A percentile compares a stretch with the other conserved stretches of the same genome.
Conservation (phyloP, 2,113 vertebrate species). For the Nothocercus julius region DNA sequence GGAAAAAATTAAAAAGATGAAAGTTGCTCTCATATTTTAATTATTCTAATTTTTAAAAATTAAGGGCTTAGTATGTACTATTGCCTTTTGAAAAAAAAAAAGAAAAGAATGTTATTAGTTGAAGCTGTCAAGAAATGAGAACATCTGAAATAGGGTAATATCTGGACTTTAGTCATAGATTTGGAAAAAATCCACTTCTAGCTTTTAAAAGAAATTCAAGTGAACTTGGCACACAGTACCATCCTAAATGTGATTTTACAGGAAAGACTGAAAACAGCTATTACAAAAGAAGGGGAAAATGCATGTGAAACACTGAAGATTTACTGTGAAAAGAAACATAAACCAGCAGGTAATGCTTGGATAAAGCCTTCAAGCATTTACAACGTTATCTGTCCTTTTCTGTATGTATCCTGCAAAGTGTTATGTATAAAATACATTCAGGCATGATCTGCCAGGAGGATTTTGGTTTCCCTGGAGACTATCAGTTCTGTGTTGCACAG, state of each 20-base stretch:
- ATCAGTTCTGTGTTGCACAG: slow-evolving; percentile 22
- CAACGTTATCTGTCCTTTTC: slow-evolving; percentile 30
- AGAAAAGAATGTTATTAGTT: background rate
- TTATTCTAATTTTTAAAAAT: background rate
- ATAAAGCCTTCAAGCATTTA: slow-evolving; percentile 36
- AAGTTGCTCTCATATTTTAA: background rate
- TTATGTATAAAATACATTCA: slow-evolving; percentile 31
- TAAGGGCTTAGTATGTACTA: background rate
- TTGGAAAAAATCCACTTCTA: background rate
- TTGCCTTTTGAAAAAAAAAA: background rate
- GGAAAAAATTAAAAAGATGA: background rate
- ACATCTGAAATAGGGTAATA: background rate
- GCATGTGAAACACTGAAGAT: background rate
- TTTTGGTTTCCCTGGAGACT: slow-evolving; percentile 69
- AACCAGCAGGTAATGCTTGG: slow-evolving; percentile 44
- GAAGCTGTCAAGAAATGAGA: background rate
- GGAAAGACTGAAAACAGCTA: background rate
- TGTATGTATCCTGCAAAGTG: background rate
- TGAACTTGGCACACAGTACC: background rate
- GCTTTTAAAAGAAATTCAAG: background rate
- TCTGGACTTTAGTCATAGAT: background rate
- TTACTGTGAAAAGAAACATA: slow-evolving; percentile 28
- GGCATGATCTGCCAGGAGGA: slow-evolving; percentile 46
- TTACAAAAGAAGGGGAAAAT: slow-evolving; percentile 2
- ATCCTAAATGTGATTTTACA: slow-evolving; percentile 6